Evolutionary conservation across 2,113 vertebrate species (phyloP).

Genomic region (Notechis scutatus): DNA sequence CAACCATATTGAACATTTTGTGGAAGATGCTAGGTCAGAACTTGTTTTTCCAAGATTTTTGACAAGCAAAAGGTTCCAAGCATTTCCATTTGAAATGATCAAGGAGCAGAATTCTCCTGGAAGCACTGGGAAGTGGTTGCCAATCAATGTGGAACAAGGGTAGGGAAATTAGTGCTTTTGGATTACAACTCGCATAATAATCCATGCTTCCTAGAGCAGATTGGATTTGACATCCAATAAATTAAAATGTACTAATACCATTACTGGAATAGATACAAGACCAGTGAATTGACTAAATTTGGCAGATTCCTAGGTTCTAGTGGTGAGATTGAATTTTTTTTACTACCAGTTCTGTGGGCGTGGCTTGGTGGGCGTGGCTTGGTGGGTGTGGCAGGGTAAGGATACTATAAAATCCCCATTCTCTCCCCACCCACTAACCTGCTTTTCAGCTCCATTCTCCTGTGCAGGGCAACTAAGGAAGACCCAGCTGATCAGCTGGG

Average conservation of each 20-base stretch:
- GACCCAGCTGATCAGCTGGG: no score
- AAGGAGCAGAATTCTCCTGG: background rate
- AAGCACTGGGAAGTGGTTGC: background rate
- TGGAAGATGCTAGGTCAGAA: background rate
- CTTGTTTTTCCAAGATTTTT: background rate
- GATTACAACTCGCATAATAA: background rate
- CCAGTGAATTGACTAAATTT: background rate
- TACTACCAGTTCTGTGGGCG: no score
- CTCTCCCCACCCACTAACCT: no score
- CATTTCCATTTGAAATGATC: background rate
- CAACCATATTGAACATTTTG: background rate
- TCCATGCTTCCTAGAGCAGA: background rate
- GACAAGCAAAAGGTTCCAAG: background rate
- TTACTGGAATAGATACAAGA: background rate
- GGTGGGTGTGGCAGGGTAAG: no score
- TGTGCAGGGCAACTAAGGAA: no score
- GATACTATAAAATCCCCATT: no score
- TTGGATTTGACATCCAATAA: background rate
- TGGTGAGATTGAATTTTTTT: no score
- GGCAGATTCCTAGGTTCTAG: background rate
- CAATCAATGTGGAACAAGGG: background rate
- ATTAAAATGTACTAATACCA: background rate
- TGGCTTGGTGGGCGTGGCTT: no score
- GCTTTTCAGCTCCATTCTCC: no score
- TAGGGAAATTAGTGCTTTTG: background rate